A percentile compares a stretch with the other conserved stretches of the same genome.
Evolutionary conservation across 2,113 vertebrate species (phyloP).

Genomic region (Sus scrofa): T2T-Sscrofa CM000827.6:34021001-34021500

Average conservation of each 20-base stretch:
- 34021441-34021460: slow-evolving; percentile 25
- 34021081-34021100: slow-evolving; percentile 79
- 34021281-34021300: neutral
- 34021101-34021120: slow-evolving; percentile 81
- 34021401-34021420: neutral
- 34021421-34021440: neutral
- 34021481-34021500: neutral
- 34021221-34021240: neutral
- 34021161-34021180: slow-evolving; percentile 53
- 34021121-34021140: slow-evolving; percentile 80
- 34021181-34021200: slow-evolving; percentile 35
- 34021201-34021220: neutral
- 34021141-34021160: slow-evolving; percentile 68
- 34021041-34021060: slow-evolving; percentile 66
- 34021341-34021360: neutral
- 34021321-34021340: neutral
- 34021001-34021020: slow-evolving; percentile 74
- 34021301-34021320: neutral
- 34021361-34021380: neutral
- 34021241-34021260: slow-evolving; percentile 45
- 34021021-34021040: slow-evolving; percentile 77
- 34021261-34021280: neutral
- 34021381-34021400: neutral
- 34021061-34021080: slow-evolving; percentile 67
- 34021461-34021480: neutral